phyloP scores from a whole-genome alignment of 1,140 invertebrate genomes.

The Anoplolepis gracilipes region DNA sequence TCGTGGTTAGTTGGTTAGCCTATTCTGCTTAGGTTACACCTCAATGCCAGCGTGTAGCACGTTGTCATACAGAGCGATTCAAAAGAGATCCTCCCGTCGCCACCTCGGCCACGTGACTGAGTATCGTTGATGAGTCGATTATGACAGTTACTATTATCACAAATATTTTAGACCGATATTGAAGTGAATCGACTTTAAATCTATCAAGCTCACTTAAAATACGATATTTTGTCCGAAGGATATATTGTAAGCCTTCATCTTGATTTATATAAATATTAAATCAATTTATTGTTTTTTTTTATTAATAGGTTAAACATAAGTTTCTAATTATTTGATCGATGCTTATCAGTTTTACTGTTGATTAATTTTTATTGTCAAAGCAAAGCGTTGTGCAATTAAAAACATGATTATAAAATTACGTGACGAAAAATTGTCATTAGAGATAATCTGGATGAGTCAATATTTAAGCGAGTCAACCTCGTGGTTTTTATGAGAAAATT shows the following conservation, averaged over 20 bases:
- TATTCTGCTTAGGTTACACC: conserved; percentile 74
- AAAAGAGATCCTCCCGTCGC: conserved; percentile 55
- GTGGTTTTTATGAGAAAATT: not conserved
- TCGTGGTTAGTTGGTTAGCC: conserved; percentile 77
- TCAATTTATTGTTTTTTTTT: not conserved
- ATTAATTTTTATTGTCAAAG: not conserved
- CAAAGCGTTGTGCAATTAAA: not conserved
- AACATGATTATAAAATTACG: not conserved
- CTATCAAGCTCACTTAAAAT: not conserved
- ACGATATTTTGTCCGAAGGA: not conserved
- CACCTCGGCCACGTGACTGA: not conserved
- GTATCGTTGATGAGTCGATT: not conserved
- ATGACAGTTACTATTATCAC: not conserved
- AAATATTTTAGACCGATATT: not conserved
- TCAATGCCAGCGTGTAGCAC: conserved; percentile 76
- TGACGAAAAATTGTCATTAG: not conserved
- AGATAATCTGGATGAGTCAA: not conserved
- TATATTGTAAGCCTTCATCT: not conserved
- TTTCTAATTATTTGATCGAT: not conserved
- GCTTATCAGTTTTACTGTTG: not conserved
- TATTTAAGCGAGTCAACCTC: conserved; percentile 8
- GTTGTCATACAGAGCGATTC: conserved; percentile 70
- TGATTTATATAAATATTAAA: not conserved
- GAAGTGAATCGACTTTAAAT: not conserved
- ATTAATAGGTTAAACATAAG: not conserved